Conservation (phyloP, 2,113 vertebrate species). For the Eptesicus fuscus region DNA sequence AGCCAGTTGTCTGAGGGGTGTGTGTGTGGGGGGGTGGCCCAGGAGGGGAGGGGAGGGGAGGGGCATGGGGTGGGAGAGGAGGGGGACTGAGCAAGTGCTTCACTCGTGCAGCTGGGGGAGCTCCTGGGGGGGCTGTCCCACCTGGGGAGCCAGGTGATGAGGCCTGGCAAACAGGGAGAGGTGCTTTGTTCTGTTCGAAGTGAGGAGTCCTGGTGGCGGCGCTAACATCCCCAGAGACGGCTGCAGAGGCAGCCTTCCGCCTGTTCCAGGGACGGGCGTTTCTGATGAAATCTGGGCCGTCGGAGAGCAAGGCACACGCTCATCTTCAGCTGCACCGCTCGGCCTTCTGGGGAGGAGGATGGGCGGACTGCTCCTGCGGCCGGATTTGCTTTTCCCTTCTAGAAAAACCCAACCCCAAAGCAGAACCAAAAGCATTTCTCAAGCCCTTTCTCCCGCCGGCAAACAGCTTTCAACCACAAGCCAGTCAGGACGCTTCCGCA, state of each 20-base stretch:
- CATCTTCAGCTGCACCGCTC: accelerated
- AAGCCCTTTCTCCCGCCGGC: not conserved
- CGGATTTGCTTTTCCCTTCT: not conserved
- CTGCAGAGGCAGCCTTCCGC: not conserved
- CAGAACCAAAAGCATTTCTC: not conserved
- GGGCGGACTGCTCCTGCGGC: accelerated
- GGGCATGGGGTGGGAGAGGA: not conserved
- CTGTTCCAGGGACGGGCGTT: not conserved
- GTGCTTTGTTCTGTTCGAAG: not conserved
- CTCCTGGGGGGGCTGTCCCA: not conserved
- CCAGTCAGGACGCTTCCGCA: accelerated
- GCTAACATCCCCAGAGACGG: not conserved
- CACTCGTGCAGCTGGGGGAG: too few species aligned
- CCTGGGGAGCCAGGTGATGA: not conserved
- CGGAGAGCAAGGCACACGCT: not conserved
- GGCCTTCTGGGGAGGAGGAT: not conserved
- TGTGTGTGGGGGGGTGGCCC: not conserved
- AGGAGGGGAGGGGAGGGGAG: not conserved
- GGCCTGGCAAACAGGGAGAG: not conserved
- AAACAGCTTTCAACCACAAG: not conserved
- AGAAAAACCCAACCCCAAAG: not conserved
- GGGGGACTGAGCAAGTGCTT: not conserved
- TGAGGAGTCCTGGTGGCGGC: not conserved
- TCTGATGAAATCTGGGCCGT: conserved; percentile 6
- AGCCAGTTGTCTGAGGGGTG: not conserved